These are phyloP conservation scores for Myiozetetes cayanensis DNA, from an alignment of 2,113 vertebrate genomes.

Conservation along the genomic window DNA sequence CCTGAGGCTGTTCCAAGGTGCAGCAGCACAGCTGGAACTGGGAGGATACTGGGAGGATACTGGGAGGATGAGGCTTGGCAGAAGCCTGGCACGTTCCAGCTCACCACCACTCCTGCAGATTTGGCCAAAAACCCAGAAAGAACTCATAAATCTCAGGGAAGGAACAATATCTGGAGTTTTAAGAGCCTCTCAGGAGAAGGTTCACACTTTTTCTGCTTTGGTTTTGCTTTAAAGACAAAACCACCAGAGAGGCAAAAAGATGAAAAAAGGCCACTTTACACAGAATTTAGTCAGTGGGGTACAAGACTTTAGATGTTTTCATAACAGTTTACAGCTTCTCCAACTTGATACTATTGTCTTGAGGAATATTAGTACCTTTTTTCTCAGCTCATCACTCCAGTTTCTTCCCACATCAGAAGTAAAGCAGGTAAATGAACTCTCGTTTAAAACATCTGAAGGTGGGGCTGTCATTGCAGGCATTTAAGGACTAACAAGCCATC, in stretches of 20 bases:
- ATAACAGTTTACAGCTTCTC: not conserved
- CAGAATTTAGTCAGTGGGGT: fast-evolving
- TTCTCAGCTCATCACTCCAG: not conserved
- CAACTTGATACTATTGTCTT: too few relatives aligned
- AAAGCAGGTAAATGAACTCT: not conserved
- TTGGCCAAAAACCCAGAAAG: not conserved
- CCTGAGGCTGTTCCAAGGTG: not conserved
- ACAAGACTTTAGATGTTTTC: not conserved
- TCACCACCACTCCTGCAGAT: not conserved
- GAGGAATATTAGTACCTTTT: not conserved
- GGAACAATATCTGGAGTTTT: not conserved
- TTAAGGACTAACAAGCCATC: not conserved
- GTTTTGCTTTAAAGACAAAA: not conserved
- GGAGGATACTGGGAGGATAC: not conserved
- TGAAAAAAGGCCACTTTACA: not conserved
- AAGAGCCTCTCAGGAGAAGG: not conserved
- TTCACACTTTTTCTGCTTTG: not conserved
- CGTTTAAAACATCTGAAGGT: not conserved
- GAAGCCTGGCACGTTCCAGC: not conserved
- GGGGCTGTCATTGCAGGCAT: not conserved
- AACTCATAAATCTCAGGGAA: not conserved
- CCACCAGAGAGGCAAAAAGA: not conserved
- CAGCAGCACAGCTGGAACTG: not conserved
- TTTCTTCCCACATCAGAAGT: not conserved
- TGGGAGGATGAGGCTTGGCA: not conserved